A percentile compares a stretch with the other conserved stretches of the same genome.
These are phyloP conservation scores for Rhagium mordax DNA, from an alignment of 2,888 invertebrate species.

Conservation along the genomic window DNA sequence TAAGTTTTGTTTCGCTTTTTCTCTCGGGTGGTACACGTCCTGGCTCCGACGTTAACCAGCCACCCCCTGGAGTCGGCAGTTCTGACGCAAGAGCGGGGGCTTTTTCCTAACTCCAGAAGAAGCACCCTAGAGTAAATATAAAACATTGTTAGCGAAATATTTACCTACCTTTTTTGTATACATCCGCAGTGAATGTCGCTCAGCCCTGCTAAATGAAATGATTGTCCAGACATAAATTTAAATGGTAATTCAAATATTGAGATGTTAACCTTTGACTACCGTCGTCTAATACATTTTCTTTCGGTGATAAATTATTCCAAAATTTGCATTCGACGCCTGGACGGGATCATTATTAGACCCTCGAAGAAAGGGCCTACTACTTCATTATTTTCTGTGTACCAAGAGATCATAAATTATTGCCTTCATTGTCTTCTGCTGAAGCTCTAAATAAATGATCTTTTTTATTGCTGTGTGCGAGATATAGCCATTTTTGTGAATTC, in stretches of 20 bases:
- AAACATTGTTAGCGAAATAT: not conserved
- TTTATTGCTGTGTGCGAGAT: not conserved
- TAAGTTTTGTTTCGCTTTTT: not conserved
- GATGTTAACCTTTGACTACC: not conserved
- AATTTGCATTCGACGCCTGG: constrained; percentile 30
- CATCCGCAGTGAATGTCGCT: not conserved
- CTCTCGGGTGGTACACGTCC: not conserved
- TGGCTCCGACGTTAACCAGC: not conserved
- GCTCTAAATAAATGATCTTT: constrained; percentile 15
- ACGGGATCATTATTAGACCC: constrained; percentile 22
- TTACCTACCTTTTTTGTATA: not conserved
- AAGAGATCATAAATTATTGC: constrained; percentile 27
- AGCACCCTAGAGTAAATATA: not conserved
- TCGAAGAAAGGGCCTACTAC: constrained; percentile 8
- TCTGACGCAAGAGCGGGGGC: not conserved
- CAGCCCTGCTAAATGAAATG: constrained; percentile 1
- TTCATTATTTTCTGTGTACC: constrained; percentile 29
- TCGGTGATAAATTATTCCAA: constrained; percentile 16
- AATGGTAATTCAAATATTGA: constrained; percentile 30
- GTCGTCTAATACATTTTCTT: not conserved
- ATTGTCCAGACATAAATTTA: constrained; percentile 9
- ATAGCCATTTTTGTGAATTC: constrained; percentile 1
- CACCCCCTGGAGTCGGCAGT: too few relatives aligned
- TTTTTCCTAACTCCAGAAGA: not conserved
- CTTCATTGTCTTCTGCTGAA: constrained; percentile 7